A percentile compares a stretch with the other conserved stretches of the same genome.
Evolutionary conservation across 2,888 invertebrate genomes (phyloP).

Genomic region (Drosophila flavopinicola): DNA sequence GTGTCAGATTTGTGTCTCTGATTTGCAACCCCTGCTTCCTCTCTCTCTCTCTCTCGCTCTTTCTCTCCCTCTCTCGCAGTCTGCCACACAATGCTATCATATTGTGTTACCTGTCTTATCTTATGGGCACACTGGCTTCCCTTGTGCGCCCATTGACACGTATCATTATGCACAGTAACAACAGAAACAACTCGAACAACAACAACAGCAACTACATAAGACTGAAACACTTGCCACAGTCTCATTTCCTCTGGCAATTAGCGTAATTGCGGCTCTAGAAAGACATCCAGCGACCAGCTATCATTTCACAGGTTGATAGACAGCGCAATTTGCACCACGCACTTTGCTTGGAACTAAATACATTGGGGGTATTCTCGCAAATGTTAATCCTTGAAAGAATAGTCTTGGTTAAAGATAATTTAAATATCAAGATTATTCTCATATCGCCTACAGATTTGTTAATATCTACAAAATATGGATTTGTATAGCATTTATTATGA

Average conservation of each 20-base stretch:
- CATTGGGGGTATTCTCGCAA: too few relatives aligned
- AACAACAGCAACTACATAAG: constrained; percentile 6
- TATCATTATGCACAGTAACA: constrained; percentile 38
- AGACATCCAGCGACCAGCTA: neutral
- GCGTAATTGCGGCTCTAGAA: constrained; percentile 59
- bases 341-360: neutral
- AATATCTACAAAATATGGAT: too few relatives aligned
- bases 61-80: neutral
- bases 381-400: too few relatives aligned
- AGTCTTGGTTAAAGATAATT: too few relatives aligned
- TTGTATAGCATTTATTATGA: too few relatives aligned
- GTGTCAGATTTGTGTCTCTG: neutral
- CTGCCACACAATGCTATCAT: constrained; percentile 8
- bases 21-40: neutral
- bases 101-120: constrained; percentile 58
- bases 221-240: constrained; percentile 34
- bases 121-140: constrained; percentile 28
- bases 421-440: too few relatives aligned
- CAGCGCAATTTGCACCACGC: constrained; percentile 13
- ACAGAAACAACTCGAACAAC: constrained; percentile 5
- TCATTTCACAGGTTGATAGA: constrained; percentile 27
- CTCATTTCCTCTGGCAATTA: constrained; percentile 62
- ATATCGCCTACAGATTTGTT: too few relatives aligned
- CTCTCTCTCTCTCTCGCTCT: constrained; percentile 1
- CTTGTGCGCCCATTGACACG: constrained; percentile 53